A percentile compares a stretch with the other conserved stretches of the same genome.
Conservation (phyloP, 2,797 vertebrate species). For the Anabacerthia variegaticeps region DNA sequence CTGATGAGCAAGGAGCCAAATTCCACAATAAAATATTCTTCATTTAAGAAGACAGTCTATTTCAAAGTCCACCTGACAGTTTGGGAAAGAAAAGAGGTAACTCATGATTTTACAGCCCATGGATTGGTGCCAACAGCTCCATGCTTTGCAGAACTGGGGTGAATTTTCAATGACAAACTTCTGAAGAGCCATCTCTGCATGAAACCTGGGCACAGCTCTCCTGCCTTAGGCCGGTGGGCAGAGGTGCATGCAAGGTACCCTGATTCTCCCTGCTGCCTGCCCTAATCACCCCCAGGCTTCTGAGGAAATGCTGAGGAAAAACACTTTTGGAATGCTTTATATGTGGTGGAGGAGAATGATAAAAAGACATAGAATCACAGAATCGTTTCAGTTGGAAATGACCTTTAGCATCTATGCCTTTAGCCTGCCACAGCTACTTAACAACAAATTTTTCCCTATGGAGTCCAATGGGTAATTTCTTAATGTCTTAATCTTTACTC, state of each 20-base stretch:
- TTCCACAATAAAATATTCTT: not conserved
- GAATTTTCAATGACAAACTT: not conserved
- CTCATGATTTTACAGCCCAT: not conserved
- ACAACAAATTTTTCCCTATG: not conserved
- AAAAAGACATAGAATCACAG: not conserved
- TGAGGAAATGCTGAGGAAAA: not conserved
- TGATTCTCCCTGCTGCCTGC: not conserved
- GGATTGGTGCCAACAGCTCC: not conserved
- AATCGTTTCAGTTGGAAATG: not conserved
- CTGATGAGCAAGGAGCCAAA: not conserved
- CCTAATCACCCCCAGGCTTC: not conserved
- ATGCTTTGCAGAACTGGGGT: not conserved
- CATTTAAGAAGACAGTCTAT: not conserved
- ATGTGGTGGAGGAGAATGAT: not conserved
- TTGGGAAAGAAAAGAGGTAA: not conserved
- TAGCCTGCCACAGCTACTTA: not conserved
- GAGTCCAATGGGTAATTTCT: not conserved
- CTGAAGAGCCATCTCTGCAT: not conserved
- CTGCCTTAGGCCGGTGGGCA: not conserved
- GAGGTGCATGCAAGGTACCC: accelerated
- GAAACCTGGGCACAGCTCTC: not conserved
- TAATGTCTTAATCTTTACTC: not conserved
- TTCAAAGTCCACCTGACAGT: not conserved
- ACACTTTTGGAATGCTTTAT: not conserved
- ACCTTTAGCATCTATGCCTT: not conserved